Evolutionary conservation across 1,140 invertebrate species (phyloP), one percentile per base, ranked within the genome.

Genomic region (Aphis gossypii): DNA sequence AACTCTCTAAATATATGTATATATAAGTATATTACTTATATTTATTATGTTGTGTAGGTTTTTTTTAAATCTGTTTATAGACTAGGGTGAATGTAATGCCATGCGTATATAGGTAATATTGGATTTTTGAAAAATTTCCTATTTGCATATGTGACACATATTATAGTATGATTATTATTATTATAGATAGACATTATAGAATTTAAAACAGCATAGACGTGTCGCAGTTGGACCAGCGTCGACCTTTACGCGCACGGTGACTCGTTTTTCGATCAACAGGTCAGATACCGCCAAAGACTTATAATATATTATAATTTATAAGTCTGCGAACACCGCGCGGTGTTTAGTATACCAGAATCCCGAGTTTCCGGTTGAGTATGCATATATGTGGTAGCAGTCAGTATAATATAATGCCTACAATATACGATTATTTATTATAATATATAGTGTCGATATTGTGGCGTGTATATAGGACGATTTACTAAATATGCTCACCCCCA

Each of bases 231-330:
- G 83, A 84, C 35, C 38, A 23, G 9, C 7, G 38, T 25, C 83
- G 41, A 84, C 38, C 83, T 84, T 84, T 84, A 87, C 18, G 5
- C 60, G 4, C 4, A 14, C 86, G 18, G 46, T 46, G 86, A 48
- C 86, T 87, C 86, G 86, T 87, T 87, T 87, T 46, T 87, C 46
- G 46, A 87, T 87, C 11, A 41, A 41, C 83, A 21, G 46, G 41
- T 48, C 46, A n/a, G 86, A 87, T 48, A 48, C 30, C 30, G 60
- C 60, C 60, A 5, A 18, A 35, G 30, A 76, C 60, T n/a, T 76
- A 14, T n/a, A 68, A 76, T 76, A 76, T 76, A 76, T 76, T 76
- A 76, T 76, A 76, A 76, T 51, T 51, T 51, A 51, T 51, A 51
- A 18, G 48, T 2, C 60, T 76, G n/a, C 30, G 14, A n/a, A 76